Evolutionary conservation across 2,797 vertebrate species (phyloP), one percentile per base, ranked within the genome.

Genomic region (Tapera naevia): DNA sequence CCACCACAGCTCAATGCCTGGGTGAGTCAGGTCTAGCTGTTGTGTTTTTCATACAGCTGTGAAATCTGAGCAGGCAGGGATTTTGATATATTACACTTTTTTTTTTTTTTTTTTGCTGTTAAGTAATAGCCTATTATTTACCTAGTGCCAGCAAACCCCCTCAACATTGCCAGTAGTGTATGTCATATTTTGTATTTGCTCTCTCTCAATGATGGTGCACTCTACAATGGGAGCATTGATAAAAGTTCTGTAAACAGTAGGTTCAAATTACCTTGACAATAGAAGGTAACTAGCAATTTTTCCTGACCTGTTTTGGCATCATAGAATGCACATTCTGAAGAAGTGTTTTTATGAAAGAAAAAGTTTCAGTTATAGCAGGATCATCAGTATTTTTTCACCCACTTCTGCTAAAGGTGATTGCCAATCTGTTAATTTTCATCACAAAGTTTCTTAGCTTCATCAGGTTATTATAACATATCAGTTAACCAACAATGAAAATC

Each of bases 211-310:
- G 24, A 43, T 65, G 39, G 14, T 60, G 45, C 32, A 41, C 17
- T 45, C 13, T 45, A 62, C 16, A 82, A 51, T 24, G 28, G n/a
- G 13, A 78, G 2, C 22, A 61, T 7, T 60, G 70, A 81, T 69
- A 90, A 83, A 88, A 75, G 86, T 41, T 78, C 67, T 88, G 64
- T 82, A 86, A 91, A 88, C 37, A 91, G 45, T 72, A 72, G 11
- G n/a, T 89, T 67, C 39, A 43, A 62, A 92, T 78, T 87, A 62
- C 67, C 53, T 76, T 82, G 65, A 82, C 37, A 85, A 57, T 45
- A 75, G 86, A 91, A 71, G 13, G 28, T n/a, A 89, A 74, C 35
- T 12, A 53, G 48, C 7, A 83, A 37, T 86, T 93, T 91, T 74
- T 78, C n/a, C 45, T 69, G 41, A 80, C 87, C 37, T 45, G 32